Evolutionary conservation across 2,113 vertebrate genomes (phyloP).

Genomic region (Epinephelus lanceolatus): DNA sequence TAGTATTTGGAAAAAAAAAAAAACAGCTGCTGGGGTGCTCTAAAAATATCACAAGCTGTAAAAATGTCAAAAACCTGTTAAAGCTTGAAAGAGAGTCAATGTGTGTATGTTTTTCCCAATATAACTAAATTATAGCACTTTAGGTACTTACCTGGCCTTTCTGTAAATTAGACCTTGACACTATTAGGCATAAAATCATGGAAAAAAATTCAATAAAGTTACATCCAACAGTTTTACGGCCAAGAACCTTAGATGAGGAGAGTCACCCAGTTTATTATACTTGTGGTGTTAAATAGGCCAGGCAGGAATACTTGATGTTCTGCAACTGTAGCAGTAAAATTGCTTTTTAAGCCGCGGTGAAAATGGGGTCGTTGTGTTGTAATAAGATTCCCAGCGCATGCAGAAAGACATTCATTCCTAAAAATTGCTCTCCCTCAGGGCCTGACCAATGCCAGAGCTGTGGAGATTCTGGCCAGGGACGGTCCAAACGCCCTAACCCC

Average conservation of each 20-base stretch:
- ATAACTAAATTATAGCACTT: neutral
- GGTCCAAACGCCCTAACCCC: slow-evolving; percentile 92
- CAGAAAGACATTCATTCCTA: slow-evolving; percentile 21
- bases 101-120: neutral
- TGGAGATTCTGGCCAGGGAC: slow-evolving; percentile 88
- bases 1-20: neutral
- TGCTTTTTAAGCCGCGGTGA: slow-evolving; percentile 50
- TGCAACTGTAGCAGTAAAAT: slow-evolving; percentile 60
- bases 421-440: slow-evolving; percentile 81
- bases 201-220: slow-evolving; percentile 28
- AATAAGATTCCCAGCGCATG: slow-evolving; percentile 37
- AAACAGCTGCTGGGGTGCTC: neutral
- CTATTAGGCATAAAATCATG: slow-evolving; percentile 13
- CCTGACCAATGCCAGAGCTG: slow-evolving; percentile 84
- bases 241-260: slow-evolving; percentile 35
- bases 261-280: slow-evolving; percentile 48
- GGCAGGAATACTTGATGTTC: slow-evolving; percentile 56
- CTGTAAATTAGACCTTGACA: slow-evolving; percentile 31
- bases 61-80: slow-evolving; percentile 11
- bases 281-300: slow-evolving; percentile 61
- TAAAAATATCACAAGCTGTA: slow-evolving; percentile 9
- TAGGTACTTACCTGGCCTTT: slow-evolving; percentile 24
- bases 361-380: slow-evolving; percentile 58
- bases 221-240: slow-evolving; percentile 25
- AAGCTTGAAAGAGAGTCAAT: slow-evolving; percentile 4